Percentiles rank a stretch among this genome's conserved stretches.
These are phyloP conservation scores for Glaucidium brasilianum DNA, from an alignment of 2,113 vertebrate genomes.

Conservation along the genomic window DNA sequence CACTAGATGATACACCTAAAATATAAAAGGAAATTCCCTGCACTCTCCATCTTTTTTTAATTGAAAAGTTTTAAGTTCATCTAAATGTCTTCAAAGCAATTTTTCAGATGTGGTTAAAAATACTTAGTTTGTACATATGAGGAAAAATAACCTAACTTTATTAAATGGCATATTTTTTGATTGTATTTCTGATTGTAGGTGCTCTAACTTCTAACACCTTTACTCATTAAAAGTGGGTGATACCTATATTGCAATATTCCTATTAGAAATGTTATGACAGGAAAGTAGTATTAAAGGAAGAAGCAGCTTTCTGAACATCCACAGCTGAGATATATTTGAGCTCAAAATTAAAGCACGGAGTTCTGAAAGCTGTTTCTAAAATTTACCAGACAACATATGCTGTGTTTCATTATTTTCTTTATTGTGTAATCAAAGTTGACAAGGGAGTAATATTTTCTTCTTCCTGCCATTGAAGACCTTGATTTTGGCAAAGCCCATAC, in stretches of 20 bases:
- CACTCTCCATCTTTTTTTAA: background rate
- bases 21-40: background rate
- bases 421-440: conserved; percentile 36
- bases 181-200: background rate
- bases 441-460: conserved; percentile 42
- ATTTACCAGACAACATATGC: conserved; percentile 44
- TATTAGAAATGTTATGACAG: background rate
- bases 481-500: conserved; percentile 26
- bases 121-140: background rate
- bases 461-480: conserved; percentile 37
- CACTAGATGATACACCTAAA: background rate
- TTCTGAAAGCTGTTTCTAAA: conserved; percentile 45
- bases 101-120: background rate
- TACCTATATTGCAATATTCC: background rate
- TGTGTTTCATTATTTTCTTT: conserved; percentile 47
- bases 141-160: background rate
- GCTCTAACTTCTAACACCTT: conserved; percentile 21
- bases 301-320: background rate
- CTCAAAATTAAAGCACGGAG: background rate
- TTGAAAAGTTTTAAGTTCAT: background rate
- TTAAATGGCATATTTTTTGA: background rate
- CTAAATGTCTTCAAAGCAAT: background rate
- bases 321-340: conserved; percentile 16
- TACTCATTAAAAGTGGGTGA: background rate
- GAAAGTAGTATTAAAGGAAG: background rate